Evolutionary conservation across 2,888 invertebrate genomes (phyloP), one percentile per base, ranked within the genome.

Genomic region (Aromia moschata): DNA sequence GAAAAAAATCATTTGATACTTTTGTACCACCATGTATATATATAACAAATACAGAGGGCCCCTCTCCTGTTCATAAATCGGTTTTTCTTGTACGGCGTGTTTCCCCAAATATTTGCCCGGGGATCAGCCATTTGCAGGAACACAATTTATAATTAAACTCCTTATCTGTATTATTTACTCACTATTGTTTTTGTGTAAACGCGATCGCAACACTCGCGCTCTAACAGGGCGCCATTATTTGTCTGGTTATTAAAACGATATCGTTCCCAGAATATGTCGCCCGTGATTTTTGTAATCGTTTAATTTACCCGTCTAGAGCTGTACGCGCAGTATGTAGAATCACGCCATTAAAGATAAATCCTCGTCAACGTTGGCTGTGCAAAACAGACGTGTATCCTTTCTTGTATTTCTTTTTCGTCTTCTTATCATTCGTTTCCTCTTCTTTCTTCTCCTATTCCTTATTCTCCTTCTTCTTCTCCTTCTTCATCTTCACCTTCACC

Each of bases 81-180:
- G 47, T 36, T 31, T 18, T 36, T 46, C 45, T 46, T 46, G 45
- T 46, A n/a, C 1, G 12, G 33, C 20, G 33, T 36, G 36, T 17
- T 47, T 12, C 47, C 47, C 36, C 47, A 47, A 37, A 47, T 47
- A 47, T 47, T 47, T 47, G 36, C 33, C 12, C 15, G n/a, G 7
- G 40, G 40, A 40, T 40, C 17, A 40, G 40, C 16, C n/a, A 16
- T 31, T 46, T 16, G 33, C 17, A n/a, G 31, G 17, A 45, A 46
- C 45, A 46, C 15, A 46, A 47, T 11, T 47, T 47, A 47, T 47
- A 47, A 47, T 47, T 17, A 47, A 47, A n/a, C 36, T 12, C 36
- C 31, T 47, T 47, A 47, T 47, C 47, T 33, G 12, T 17, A 17
- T 36, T 18, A 36, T 47, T 47, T 47, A 18, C 36, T 33, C 47